phyloP scores from a whole-genome alignment of 2,113 vertebrate species.

The Pristiophorus japonicus region DNA sequence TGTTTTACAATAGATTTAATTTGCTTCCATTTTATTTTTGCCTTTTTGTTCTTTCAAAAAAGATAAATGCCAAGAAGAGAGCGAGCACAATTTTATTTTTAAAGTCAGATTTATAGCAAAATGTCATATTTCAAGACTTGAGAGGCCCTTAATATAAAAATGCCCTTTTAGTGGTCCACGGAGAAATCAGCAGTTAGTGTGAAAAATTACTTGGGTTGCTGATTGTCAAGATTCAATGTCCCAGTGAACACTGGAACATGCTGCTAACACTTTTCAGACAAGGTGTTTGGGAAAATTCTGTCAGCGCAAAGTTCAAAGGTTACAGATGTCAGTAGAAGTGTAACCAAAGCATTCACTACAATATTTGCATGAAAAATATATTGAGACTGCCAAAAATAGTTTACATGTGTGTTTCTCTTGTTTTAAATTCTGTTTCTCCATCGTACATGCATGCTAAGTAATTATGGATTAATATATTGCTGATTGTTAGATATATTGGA shows the following conservation, averaged over 20 bases:
- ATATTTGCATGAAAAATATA: background rate
- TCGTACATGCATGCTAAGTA: background rate
- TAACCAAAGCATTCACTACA: background rate
- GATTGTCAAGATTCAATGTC: slow-evolving; percentile 6
- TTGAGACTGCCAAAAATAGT: background rate
- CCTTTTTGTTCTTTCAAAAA: background rate
- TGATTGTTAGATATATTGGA: background rate
- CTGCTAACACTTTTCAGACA: slow-evolving; percentile 36
- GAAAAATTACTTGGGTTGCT: slow-evolving; percentile 27
- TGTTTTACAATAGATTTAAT: slow-evolving; percentile 2
- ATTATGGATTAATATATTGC: background rate
- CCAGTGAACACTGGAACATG: slow-evolving; percentile 16
- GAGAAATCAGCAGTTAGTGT: slow-evolving; percentile 27
- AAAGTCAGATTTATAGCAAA: background rate
- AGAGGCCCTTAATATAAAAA: slow-evolving; percentile 10
- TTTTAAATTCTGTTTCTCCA: background rate
- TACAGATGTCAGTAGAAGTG: background rate
- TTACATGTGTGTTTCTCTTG: background rate
- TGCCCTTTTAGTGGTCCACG: background rate
- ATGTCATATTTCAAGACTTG: background rate
- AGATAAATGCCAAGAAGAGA: background rate
- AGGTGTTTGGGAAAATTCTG: slow-evolving; percentile 28
- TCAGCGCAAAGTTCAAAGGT: slow-evolving; percentile 24
- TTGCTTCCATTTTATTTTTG: background rate
- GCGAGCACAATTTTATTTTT: background rate